phyloP scores from a whole-genome alignment of 2,888 invertebrate genomes.

The Germaria angustata region DNA sequence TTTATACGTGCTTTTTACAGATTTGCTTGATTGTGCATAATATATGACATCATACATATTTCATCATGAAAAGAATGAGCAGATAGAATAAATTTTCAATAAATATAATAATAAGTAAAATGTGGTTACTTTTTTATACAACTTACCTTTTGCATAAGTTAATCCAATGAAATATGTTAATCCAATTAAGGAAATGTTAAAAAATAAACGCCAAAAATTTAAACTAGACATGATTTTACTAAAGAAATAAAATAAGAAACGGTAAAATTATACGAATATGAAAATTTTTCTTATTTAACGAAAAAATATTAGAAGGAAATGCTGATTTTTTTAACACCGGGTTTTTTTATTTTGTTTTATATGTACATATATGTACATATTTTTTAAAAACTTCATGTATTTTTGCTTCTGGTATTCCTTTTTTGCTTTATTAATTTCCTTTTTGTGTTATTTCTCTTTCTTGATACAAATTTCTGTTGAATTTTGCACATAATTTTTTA shows the following conservation, averaged over 20 bases:
- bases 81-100: constrained; percentile 8
- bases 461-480: not conserved
- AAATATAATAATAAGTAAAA: not conserved
- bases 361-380: too few species aligned
- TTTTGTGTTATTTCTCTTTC: not conserved
- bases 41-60: constrained; percentile 66
- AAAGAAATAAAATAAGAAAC: constrained; percentile 18
- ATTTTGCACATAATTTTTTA: not conserved
- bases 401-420: constrained; percentile 1
- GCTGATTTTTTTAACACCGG: not conserved
- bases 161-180: constrained; percentile 61
- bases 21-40: constrained; percentile 37
- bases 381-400: not conserved
- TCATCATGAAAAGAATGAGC: constrained; percentile 24
- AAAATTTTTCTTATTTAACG: not conserved
- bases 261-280: not conserved
- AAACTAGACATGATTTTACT: constrained; percentile 52
- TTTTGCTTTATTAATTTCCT: constrained; percentile 30
- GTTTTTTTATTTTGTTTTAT: constrained; percentile 8
- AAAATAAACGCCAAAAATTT: constrained; percentile 52
- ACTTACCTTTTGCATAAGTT: constrained; percentile 67
- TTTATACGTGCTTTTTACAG: not conserved
- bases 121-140: not conserved
- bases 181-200: constrained; percentile 60
- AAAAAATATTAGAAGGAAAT: not conserved